Evolutionary conservation across 2,888 invertebrate genomes (phyloP), one percentile per base, ranked within the genome.

Genomic region (Lumbricus terrestris): DNA sequence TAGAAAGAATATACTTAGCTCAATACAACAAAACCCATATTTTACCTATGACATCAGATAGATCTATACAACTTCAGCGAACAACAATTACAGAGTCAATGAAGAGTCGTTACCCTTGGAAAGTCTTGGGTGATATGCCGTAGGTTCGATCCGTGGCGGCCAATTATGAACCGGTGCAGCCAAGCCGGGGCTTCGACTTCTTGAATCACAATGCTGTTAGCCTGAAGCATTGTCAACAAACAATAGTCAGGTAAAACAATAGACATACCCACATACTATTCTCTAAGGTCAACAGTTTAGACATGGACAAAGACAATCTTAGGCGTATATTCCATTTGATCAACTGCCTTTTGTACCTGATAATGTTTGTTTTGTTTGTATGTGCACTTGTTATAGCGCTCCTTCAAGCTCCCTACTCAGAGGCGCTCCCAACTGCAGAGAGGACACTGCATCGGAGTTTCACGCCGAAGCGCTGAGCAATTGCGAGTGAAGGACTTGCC

Each of bases 111-210:
- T 91, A 82, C 91, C 94, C 94, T 94, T 33, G 94, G 93, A 94
- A 97, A 96, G 94, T 98, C 97, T 94, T 97, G 97, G 89, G 97
- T 98, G 92, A 98, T 97, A 94, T 97, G 97, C 94, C 97, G 97
- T 94, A 99, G 98, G 94, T 97, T 98, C 91, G 97, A 97, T 93
- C 99, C 99, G 95, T 98, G 98, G 93, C 97, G 97, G 89, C 99
- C 99, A 94, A 99, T 99, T 92, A 99, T 98, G 94, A 98, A 98
- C 95, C 98, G 98, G 95, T 99, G 99, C 93, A 99, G 97, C 99
- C 99, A 99, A 92, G 97, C 96, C 13, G 98, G 98, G 20, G 98
- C 98, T 93, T 97, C 96, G 47, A 99, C 97, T 93, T 97, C 97
- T 90, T 97, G 96, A 40, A 97, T 97, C 94, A 97, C 97, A 90